Evolutionary conservation across 2,888 invertebrate species (phyloP).

Genomic region (Dynastes grantii): DNA sequence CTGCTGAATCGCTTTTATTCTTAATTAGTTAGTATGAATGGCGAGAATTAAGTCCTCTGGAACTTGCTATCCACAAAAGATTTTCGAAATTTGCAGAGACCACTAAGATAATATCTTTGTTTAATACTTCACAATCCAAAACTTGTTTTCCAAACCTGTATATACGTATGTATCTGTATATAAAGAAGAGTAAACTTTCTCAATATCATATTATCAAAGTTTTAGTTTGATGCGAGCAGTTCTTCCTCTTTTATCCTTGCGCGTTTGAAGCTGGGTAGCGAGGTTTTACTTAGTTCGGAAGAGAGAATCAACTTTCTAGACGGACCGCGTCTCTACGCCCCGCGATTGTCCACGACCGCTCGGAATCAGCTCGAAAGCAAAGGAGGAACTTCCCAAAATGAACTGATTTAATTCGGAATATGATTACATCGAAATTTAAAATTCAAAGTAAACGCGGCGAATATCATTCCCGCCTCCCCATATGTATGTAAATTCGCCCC

Average conservation of each 20-base stretch:
- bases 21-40: no score
- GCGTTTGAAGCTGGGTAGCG: background rate
- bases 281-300: constrained; percentile 20
- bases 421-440: constrained; percentile 71
- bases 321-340: constrained; percentile 1
- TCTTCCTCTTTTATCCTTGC: background rate
- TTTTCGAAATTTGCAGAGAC: no score
- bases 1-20: no score
- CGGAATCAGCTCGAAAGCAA: constrained; percentile 24
- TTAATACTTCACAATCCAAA: background rate
- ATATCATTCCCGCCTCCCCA: constrained; percentile 68
- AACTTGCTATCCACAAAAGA: no score
- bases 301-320: constrained; percentile 27
- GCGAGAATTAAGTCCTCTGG: no score
- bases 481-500: constrained; percentile 70
- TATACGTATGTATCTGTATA: no score
- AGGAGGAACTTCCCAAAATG: constrained; percentile 64
- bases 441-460: constrained; percentile 70
- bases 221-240: constrained; percentile 9
- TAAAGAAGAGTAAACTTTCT: constrained; percentile 1
- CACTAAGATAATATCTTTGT: no score
- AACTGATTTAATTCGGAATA: constrained; percentile 72
- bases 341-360: background rate
- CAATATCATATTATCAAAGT: constrained; percentile 23
- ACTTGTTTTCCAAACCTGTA: background rate